phyloP scores from a whole-genome alignment of 1,140 invertebrate species.

The Formica selysi region DNA sequence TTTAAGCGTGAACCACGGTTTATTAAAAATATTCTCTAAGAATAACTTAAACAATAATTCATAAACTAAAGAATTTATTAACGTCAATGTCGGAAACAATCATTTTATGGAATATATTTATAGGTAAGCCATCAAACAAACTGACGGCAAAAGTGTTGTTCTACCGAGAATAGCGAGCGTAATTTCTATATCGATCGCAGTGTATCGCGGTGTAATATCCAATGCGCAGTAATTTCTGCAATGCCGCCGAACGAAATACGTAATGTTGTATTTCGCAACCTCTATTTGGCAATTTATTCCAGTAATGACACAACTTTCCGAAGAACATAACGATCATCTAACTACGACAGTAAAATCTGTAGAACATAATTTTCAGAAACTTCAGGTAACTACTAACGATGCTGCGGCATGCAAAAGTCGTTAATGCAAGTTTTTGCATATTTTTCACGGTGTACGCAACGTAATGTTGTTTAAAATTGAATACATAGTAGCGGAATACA shows the following conservation, averaged over 20 bases:
- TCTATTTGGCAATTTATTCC: constrained; percentile 33
- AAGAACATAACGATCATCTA: background rate
- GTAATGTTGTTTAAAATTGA: background rate
- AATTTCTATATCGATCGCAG: constrained; percentile 31
- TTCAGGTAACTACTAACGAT: constrained; percentile 25
- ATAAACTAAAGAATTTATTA: constrained; percentile 23
- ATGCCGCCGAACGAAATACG: background rate
- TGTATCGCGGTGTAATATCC: constrained; percentile 20
- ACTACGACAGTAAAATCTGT: background rate
- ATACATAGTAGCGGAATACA: background rate
- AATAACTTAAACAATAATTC: constrained; percentile 10
- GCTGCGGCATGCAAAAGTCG: constrained; percentile 24
- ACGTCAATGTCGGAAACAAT: constrained; percentile 31
- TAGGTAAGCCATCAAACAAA: constrained; percentile 35
- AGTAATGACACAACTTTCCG: constrained; percentile 31
- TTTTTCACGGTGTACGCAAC: background rate
- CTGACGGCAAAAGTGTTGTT: constrained; percentile 20
- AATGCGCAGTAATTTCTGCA: constrained; percentile 9
- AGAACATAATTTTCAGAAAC: constrained; percentile 26
- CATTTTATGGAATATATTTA: constrained; percentile 11
- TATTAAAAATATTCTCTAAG: background rate
- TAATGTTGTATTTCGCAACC: background rate
- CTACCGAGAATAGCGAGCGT: constrained; percentile 26
- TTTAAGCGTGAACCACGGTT: no score
- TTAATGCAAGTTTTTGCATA: constrained; percentile 13